phyloP scores from a whole-genome alignment of 2,113 vertebrate species.

The Pontoporia blainvillei region DNA sequence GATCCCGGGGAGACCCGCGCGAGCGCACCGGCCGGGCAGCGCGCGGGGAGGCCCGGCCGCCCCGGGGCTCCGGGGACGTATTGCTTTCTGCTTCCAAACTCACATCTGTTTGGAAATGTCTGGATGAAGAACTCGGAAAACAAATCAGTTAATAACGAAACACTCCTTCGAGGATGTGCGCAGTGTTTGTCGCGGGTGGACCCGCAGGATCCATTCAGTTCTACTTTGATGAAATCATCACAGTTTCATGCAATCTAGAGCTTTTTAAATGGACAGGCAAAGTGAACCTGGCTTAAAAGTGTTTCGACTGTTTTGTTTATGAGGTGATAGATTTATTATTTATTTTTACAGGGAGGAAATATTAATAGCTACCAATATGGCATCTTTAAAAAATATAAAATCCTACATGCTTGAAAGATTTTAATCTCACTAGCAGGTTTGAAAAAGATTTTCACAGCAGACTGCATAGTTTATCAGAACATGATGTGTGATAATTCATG shows the following conservation, averaged over 20 bases:
- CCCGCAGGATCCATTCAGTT: not conserved
- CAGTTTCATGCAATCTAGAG: not conserved
- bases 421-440: not conserved
- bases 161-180: not conserved
- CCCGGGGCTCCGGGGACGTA: not conserved
- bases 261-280: not conserved
- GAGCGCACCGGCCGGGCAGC: constrained; percentile 20
- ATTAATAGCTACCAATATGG: not conserved
- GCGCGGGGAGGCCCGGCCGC: constrained; percentile 5
- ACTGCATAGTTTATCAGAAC: constrained; percentile 26
- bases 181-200: not conserved
- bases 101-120: not conserved
- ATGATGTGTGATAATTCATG: constrained; percentile 10
- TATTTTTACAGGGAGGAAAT: not conserved
- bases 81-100: not conserved
- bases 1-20: not conserved
- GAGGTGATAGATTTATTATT: not conserved
- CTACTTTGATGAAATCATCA: not conserved
- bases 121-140: not conserved
- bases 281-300: not conserved
- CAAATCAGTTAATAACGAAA: not conserved
- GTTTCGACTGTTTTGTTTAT: not conserved
- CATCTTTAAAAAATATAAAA: constrained; percentile 31
- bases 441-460: not conserved
- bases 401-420: not conserved